Conservation (phyloP, 2,888 invertebrate species). For the Encarsia formosa region DNA sequence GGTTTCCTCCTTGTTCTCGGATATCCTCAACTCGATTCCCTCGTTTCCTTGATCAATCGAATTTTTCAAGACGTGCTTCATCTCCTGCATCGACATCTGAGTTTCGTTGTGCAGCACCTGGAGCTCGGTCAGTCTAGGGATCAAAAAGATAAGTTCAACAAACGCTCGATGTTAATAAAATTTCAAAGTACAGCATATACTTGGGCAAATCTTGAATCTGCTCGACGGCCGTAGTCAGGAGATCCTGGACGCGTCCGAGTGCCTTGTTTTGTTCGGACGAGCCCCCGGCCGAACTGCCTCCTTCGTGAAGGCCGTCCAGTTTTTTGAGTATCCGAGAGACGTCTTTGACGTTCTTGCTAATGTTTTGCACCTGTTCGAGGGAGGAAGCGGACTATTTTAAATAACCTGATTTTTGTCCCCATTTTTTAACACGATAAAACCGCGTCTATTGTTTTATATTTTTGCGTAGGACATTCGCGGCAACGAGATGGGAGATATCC, state of each 20-base stretch:
- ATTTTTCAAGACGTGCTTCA: constrained; percentile 53
- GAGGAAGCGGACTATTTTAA: background rate
- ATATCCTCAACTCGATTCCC: constrained; percentile 55
- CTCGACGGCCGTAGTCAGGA: constrained; percentile 37
- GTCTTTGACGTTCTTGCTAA: constrained; percentile 6
- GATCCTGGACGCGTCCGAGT: constrained; percentile 37
- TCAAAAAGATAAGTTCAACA: background rate
- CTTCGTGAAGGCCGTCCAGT: background rate
- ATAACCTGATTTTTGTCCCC: background rate
- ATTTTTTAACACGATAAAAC: background rate
- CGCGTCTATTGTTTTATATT: background rate
- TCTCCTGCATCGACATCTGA: constrained; percentile 56
- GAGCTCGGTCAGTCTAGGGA: constrained; percentile 49
- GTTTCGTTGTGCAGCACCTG: constrained; percentile 62
- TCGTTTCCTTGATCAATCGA: constrained; percentile 48
- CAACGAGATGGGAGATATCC: too few species aligned
- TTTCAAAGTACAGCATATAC: constrained; percentile 25
- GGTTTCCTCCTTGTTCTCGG: constrained; percentile 56
- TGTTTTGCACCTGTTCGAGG: constrained; percentile 1
- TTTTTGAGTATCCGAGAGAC: constrained; percentile 4
- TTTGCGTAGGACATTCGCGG: too few species aligned
- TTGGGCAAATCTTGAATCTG: constrained; percentile 39
- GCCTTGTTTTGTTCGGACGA: constrained; percentile 30
- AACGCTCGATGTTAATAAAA: too few species aligned
- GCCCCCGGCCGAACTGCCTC: background rate